Evolutionary conservation across 2,888 invertebrate genomes (phyloP).

Genomic region (Laspeyria flexula): DNA sequence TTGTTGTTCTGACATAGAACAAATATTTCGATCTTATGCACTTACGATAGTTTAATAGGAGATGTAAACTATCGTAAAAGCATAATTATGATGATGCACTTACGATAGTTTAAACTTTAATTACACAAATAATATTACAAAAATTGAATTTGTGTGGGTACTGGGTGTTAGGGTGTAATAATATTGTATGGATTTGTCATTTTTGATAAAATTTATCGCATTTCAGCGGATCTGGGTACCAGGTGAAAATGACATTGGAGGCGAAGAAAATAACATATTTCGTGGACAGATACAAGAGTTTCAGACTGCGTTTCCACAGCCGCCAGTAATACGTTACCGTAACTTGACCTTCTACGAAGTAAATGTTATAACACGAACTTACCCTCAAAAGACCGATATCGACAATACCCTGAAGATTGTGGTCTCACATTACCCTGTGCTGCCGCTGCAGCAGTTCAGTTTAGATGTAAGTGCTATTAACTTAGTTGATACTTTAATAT

Average conservation of each 20-base stretch:
- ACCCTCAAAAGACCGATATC: conserved; percentile 75
- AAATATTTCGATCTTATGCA: too few species aligned
- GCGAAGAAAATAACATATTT: conserved; percentile 92
- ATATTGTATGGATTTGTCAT: too few species aligned
- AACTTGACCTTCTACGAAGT: conserved; percentile 91
- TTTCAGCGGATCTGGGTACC: conserved; percentile 93
- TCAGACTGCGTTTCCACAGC: conserved; percentile 90
- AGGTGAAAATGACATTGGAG: conserved; percentile 99
- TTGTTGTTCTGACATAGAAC: too few species aligned
- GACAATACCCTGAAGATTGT: conserved; percentile 83
- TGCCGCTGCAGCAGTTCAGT: conserved; percentile 62
- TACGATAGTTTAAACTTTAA: too few species aligned
- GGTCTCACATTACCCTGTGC: conserved; percentile 91
- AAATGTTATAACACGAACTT: conserved; percentile 88
- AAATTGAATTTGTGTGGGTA: too few species aligned
- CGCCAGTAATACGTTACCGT: conserved; percentile 86
- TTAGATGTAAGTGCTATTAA: conserved; percentile 75
- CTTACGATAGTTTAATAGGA: too few species aligned
- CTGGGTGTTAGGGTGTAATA: too few species aligned
- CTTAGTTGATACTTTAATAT: too few species aligned
- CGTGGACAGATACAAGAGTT: conserved; percentile 90
- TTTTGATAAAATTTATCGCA: too few species aligned
- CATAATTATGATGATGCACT: too few species aligned
- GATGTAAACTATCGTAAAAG: too few species aligned
- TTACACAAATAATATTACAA: too few species aligned